phyloP scores from a whole-genome alignment of 2,888 invertebrate species.

The Auanema sp. region DNA sequence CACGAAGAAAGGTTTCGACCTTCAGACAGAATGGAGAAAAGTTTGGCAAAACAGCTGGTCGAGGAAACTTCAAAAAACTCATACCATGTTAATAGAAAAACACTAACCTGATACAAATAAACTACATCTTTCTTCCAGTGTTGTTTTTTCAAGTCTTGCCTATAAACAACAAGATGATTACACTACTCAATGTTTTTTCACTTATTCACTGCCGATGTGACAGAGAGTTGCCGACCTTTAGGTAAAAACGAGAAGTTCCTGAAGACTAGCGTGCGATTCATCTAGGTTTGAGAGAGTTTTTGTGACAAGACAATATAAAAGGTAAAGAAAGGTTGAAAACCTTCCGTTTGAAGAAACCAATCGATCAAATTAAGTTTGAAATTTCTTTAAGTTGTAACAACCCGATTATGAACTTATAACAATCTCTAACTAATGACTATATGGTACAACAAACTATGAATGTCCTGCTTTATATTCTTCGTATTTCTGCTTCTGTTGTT shows the following conservation, averaged over 20 bases:
- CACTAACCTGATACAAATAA: constrained; percentile 48
- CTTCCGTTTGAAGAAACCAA: too few species aligned
- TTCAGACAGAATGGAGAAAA: constrained; percentile 60
- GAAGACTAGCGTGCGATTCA: too few species aligned
- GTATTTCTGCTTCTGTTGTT: constrained; percentile 49
- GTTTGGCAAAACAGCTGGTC: constrained; percentile 51
- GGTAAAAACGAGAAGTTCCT: too few species aligned
- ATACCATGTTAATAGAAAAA: not conserved
- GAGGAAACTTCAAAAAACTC: constrained; percentile 41
- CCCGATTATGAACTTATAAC: not conserved
- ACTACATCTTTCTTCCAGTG: constrained; percentile 55
- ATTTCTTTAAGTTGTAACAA: not conserved
- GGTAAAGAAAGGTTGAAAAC: too few species aligned
- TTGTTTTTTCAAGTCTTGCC: constrained; percentile 25
- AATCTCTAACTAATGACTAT: not conserved
- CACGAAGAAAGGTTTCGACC: constrained; percentile 59
- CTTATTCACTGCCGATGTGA: too few species aligned
- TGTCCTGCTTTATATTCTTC: constrained; percentile 49
- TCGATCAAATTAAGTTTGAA: too few species aligned
- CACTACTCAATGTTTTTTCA: too few species aligned
- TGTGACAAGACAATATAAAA: too few species aligned
- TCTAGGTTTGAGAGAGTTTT: too few species aligned
- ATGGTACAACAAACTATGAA: constrained; percentile 19
- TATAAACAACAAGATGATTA: not conserved
- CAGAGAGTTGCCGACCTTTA: too few species aligned